Percentiles rank a stretch among this genome's conserved stretches.
Conservation (phyloP, 1,140 invertebrate genomes). For the Hypsibius dujardini region DNA sequence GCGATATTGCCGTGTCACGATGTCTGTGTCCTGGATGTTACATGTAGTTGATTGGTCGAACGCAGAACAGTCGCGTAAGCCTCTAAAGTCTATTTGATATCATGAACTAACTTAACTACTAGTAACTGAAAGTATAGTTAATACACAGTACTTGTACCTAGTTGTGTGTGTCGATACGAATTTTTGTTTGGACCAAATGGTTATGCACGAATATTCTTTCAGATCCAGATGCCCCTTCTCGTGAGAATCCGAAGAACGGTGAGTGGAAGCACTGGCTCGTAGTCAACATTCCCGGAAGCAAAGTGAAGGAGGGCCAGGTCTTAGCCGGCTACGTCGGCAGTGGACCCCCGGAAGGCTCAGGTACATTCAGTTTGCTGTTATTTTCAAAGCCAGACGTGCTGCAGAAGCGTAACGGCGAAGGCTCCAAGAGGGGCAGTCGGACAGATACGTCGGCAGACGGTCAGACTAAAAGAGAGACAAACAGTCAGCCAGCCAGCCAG, state of each 20-base stretch:
- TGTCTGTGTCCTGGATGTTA: too few species aligned
- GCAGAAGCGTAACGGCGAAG: too few species aligned
- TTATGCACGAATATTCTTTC: neutral
- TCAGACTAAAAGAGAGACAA: too few species aligned
- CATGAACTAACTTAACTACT: neutral
- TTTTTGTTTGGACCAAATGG: too few species aligned
- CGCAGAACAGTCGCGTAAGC: neutral
- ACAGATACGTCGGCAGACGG: too few species aligned
- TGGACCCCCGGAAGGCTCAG: slow-evolving; percentile 24
- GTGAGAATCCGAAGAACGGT: slow-evolving; percentile 22
- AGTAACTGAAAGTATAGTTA: too few species aligned
- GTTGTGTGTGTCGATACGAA: too few species aligned
- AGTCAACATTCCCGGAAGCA: slow-evolving; percentile 24
- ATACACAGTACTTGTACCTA: too few species aligned
- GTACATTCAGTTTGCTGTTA: slow-evolving; percentile 12
- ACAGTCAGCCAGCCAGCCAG: too few species aligned
- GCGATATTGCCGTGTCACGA: too few species aligned
- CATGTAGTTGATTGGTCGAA: neutral
- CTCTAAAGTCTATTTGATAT: neutral
- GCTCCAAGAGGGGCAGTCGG: too few species aligned
- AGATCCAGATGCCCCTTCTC: slow-evolving; percentile 25
- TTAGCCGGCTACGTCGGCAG: slow-evolving; percentile 23
- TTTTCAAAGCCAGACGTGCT: too few species aligned
- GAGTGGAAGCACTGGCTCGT: slow-evolving; percentile 26
- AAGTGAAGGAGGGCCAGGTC: slow-evolving; percentile 23